Conservation (phyloP, 2,113 vertebrate species). For the Emydura subglobosa region DNA sequence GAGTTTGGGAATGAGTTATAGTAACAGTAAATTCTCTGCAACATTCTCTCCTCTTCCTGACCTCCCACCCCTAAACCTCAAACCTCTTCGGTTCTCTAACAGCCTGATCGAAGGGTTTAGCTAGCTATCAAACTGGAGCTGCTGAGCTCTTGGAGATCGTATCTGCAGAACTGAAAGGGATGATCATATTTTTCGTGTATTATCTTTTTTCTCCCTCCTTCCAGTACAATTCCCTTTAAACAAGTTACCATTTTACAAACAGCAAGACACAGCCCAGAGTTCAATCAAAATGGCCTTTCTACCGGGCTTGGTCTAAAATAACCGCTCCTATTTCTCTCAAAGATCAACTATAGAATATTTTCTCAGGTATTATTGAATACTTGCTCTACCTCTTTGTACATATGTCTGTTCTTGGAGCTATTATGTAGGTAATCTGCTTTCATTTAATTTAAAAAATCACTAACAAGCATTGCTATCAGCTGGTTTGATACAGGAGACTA, state of each 20-base stretch:
- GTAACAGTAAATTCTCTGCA: background rate
- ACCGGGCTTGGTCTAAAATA: background rate
- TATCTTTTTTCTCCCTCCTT: background rate
- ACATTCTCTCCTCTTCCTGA: background rate
- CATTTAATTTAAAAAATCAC: background rate
- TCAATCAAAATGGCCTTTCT: background rate
- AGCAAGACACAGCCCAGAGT: background rate
- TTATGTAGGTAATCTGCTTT: background rate
- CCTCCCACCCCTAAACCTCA: background rate
- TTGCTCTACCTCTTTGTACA: background rate
- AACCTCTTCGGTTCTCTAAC: background rate
- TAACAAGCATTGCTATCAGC: background rate
- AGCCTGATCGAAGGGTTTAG: background rate
- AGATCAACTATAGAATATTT: background rate
- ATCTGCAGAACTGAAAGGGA: background rate
- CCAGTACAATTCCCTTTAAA: background rate
- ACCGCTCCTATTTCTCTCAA: background rate
- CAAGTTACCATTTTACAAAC: background rate
- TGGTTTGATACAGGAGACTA: background rate
- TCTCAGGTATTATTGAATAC: background rate
- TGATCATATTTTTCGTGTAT: background rate
- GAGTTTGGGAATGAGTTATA: background rate
- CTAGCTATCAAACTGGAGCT: background rate
- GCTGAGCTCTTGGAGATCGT: background rate
- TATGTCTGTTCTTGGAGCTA: background rate